Evolutionary conservation across 37 sponge, comb jelly and placozoan species (phyloP).

Genomic region (Eunapius fragilis): DNA sequence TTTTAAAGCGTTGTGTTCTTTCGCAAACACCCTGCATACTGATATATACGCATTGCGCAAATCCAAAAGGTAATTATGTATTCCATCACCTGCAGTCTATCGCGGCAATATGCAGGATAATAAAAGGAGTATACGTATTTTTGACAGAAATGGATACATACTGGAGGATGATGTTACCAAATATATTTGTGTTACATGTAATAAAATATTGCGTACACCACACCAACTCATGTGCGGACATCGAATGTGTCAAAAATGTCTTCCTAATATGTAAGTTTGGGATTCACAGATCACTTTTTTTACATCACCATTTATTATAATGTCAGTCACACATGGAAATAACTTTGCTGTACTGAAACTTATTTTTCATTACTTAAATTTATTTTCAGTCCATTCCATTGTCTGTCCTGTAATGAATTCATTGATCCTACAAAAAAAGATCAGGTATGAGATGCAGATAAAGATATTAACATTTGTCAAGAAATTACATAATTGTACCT

Average conservation of each 20-base stretch:
- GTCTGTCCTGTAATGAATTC: conserved; percentile 12
- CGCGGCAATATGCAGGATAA: too few relatives aligned
- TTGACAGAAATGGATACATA: too few relatives aligned
- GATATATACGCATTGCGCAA: too few relatives aligned
- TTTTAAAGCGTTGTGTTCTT: too few relatives aligned
- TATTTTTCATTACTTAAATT: not conserved
- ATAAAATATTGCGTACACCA: not conserved
- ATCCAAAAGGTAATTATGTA: too few relatives aligned
- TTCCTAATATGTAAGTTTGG: conserved; percentile 1
- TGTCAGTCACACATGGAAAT: too few relatives aligned
- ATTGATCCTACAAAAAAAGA: conserved; percentile 15
- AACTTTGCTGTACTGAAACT: too few relatives aligned
- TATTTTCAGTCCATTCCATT: conserved; percentile 4
- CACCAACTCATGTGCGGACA: conserved; percentile 21
- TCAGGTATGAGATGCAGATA: conserved; percentile 4
- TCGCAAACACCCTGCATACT: too few relatives aligned
- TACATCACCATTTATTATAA: not conserved
- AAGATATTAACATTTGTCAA: not conserved
- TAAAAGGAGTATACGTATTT: too few relatives aligned
- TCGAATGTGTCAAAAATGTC: conserved; percentile 4
- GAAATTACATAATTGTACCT: not conserved
- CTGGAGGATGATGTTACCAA: too few relatives aligned
- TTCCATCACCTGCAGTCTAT: too few relatives aligned
- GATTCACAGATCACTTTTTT: not conserved
- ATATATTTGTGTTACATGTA: conserved; percentile 4